These are phyloP conservation scores for Nannoperca australis DNA, from an alignment of 2,797 vertebrate genomes.

Conservation along the genomic window DNA sequence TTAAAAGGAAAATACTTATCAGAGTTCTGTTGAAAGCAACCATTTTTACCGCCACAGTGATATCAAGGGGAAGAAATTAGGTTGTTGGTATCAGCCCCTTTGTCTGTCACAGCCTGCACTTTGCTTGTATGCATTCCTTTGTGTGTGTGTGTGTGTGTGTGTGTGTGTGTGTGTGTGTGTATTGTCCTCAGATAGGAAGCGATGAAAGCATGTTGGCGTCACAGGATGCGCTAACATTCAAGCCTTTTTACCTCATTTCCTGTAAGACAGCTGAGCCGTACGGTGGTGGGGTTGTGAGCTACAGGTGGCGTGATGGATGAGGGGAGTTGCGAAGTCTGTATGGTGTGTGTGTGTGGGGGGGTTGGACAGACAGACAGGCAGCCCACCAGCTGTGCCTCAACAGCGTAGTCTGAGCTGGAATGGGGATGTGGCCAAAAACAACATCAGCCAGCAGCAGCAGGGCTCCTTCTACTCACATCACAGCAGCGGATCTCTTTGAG, in stretches of 20 bases:
- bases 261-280: constrained; percentile 50
- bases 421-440: constrained; percentile 73
- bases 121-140: constrained; percentile 33
- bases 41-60: constrained; percentile 14
- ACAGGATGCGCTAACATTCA: constrained; percentile 70
- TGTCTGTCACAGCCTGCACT: constrained; percentile 42
- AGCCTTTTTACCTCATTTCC: constrained; percentile 71
- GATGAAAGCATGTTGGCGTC: constrained; percentile 52
- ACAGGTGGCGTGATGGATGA: constrained; percentile 43
- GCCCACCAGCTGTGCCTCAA: constrained; percentile 73
- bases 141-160: constrained; percentile 31
- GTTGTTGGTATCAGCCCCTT: constrained; percentile 34
- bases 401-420: constrained; percentile 62
- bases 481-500: constrained; percentile 78
- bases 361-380: constrained; percentile 26
- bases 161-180: constrained; percentile 16
- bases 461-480: constrained; percentile 77
- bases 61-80: constrained; percentile 14
- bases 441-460: constrained; percentile 70
- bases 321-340: not conserved
- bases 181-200: constrained; percentile 60
- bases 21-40: constrained; percentile 22
- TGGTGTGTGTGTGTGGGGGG: not conserved
- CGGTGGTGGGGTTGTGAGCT: constrained; percentile 14
- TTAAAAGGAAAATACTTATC: constrained; percentile 36